Evolutionary conservation across 2,888 invertebrate species (phyloP).

Genomic region (Caenorhabditis virilis): DNA sequence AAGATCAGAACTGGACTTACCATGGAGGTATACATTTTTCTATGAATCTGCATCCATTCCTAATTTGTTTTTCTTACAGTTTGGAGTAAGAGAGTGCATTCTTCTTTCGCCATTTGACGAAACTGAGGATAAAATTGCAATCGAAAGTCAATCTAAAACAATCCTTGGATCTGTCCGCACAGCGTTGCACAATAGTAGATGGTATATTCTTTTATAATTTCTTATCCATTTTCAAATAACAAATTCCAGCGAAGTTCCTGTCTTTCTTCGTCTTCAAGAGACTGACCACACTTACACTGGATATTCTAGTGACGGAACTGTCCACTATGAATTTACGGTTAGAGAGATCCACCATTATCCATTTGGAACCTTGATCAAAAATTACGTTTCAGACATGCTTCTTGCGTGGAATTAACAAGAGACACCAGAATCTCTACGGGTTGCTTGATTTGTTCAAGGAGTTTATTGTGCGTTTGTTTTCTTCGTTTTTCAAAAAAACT

Average conservation of each 20-base stretch:
- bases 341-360: not conserved
- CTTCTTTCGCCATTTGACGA: constrained; percentile 9
- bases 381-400: constrained; percentile 9
- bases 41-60: no score
- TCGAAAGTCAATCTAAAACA: constrained; percentile 16
- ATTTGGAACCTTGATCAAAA: not conserved
- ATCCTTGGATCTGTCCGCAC: constrained; percentile 19
- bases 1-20: constrained; percentile 1
- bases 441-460: constrained; percentile 26
- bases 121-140: not conserved
- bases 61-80: no score
- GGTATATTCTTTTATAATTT: constrained; percentile 7
- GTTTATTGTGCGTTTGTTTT: constrained; percentile 1
- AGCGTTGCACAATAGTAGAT: constrained; percentile 11
- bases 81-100: constrained; percentile 25
- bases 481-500: not conserved
- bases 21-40: no score
- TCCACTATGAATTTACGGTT: constrained; percentile 3
- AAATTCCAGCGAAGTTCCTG: constrained; percentile 24
- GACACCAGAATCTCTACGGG: constrained; percentile 13
- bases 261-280: constrained; percentile 15
- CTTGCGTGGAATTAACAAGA: constrained; percentile 13
- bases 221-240: no score
- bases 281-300: constrained; percentile 11
- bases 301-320: constrained; percentile 23